These are phyloP conservation scores for Scarus forsteni DNA, from an alignment of 2,797 vertebrate genomes.

Conservation along the genomic window DNA sequence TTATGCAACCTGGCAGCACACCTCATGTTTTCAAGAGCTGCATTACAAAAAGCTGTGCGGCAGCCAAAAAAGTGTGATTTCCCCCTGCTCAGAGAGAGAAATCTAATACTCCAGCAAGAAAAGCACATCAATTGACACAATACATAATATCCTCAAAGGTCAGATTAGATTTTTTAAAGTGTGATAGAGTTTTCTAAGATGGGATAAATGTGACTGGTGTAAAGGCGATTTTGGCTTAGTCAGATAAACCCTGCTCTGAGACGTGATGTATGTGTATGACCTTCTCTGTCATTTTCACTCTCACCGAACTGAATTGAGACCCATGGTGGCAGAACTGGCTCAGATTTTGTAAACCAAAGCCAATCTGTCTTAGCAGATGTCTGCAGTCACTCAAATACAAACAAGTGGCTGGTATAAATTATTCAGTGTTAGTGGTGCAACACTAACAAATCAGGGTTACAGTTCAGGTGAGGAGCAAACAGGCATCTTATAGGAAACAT, in stretches of 20 bases:
- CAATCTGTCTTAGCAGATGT: slow-evolving; percentile 34
- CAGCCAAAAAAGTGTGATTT: slow-evolving; percentile 24
- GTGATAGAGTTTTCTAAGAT: background rate
- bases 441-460: background rate
- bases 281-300: slow-evolving; percentile 50
- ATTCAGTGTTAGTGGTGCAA: slow-evolving; percentile 8
- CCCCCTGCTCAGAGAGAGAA: slow-evolving; percentile 13
- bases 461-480: background rate
- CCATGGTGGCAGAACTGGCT: slow-evolving; percentile 40
- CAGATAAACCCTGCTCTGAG: background rate
- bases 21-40: slow-evolving; percentile 10
- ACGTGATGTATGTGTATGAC: slow-evolving; percentile 27
- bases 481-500: slow-evolving; percentile 2
- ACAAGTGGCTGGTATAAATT: slow-evolving; percentile 8
- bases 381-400: slow-evolving; percentile 33
- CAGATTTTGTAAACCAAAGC: slow-evolving; percentile 23
- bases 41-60: slow-evolving; percentile 15
- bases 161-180: background rate
- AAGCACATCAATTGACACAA: background rate
- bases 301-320: slow-evolving; percentile 38
- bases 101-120: slow-evolving; percentile 7
- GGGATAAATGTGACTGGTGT: background rate
- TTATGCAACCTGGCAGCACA: slow-evolving; percentile 28
- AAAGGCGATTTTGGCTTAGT: background rate
- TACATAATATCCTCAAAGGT: background rate